These are phyloP conservation scores for Ametastegia equiseti DNA, from an alignment of 2,888 invertebrate genomes.

Conservation along the genomic window DNA sequence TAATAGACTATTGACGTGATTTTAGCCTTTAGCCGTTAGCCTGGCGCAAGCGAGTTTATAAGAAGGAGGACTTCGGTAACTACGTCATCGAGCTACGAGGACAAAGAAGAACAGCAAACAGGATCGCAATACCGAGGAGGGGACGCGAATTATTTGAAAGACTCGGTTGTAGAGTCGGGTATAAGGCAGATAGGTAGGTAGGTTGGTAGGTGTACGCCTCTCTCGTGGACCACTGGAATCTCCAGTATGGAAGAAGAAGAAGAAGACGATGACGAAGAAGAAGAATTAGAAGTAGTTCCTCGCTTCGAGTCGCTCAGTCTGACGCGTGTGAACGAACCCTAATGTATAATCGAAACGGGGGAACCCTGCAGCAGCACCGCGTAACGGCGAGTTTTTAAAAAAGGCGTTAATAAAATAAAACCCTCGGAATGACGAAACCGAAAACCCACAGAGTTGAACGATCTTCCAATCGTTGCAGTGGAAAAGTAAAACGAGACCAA, in stretches of 20 bases:
- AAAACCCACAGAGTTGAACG: too few species aligned
- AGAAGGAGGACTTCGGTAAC: slow-evolving; percentile 47
- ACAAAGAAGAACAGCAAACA: slow-evolving; percentile 38
- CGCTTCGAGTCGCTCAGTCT: not conserved
- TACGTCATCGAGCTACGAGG: slow-evolving; percentile 26
- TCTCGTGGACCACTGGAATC: too few species aligned
- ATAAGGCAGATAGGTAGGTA: slow-evolving; percentile 1
- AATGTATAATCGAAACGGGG: not conserved
- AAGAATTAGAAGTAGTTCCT: not conserved
- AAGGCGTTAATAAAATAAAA: not conserved
- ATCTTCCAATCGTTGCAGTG: too few species aligned
- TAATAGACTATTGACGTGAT: too few species aligned
- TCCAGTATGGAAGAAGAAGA: slow-evolving; percentile 4
- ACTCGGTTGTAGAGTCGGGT: slow-evolving; percentile 17
- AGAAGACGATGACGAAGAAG: not conserved
- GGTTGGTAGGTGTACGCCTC: too few species aligned
- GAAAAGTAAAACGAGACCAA: too few species aligned
- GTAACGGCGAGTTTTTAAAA: not conserved
- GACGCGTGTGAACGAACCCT: slow-evolving; percentile 18
- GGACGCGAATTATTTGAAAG: slow-evolving; percentile 35
- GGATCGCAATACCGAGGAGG: slow-evolving; percentile 27
- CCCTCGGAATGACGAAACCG: too few species aligned
- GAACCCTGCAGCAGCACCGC: not conserved
- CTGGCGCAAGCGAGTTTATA: not conserved
- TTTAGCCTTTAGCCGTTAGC: not conserved